A percentile compares a stretch with the other conserved stretches of the same genome.
Conservation (phyloP, 1,140 invertebrate genomes). For the Lasaia peninsularis region DNA sequence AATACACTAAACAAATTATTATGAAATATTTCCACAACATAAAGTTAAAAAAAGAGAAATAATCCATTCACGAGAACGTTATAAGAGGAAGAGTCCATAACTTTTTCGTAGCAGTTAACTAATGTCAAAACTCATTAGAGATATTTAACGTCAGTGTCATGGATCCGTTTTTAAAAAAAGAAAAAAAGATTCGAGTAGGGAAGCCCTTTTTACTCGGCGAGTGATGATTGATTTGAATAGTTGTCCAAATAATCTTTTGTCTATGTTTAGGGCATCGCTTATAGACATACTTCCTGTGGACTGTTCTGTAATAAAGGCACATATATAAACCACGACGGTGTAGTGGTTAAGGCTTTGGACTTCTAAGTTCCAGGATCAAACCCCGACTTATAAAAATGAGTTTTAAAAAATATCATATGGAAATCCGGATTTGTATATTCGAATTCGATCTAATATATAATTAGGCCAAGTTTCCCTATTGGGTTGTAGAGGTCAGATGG, state of each 20-base stretch:
- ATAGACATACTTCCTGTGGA: neutral
- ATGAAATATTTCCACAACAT: neutral
- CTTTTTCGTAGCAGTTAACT: slow-evolving; percentile 53
- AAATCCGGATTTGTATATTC: no score
- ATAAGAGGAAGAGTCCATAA: slow-evolving; percentile 21
- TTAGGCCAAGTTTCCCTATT: no score
- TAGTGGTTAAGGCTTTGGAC: no score
- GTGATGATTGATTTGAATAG: slow-evolving; percentile 4
- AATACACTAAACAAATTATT: no score
- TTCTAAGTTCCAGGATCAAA: no score
- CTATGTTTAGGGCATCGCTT: neutral
- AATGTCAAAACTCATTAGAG: slow-evolving; percentile 74
- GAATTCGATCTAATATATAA: no score
- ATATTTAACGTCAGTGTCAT: slow-evolving; percentile 70
- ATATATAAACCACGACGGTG: no score
- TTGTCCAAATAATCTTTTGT: neutral
- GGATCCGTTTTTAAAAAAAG: slow-evolving; percentile 69
- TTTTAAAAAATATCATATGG: no score
- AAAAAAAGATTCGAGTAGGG: slow-evolving; percentile 35
- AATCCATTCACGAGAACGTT: slow-evolving; percentile 47
- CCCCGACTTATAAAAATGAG: no score
- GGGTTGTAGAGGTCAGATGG: no score
- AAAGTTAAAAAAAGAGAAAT: neutral
- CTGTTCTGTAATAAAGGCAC: neutral
- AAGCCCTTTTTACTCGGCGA: slow-evolving; percentile 6